Evolutionary conservation across 2,888 invertebrate genomes (phyloP).

Genomic region (Carpatolechia fugitivella): DNA sequence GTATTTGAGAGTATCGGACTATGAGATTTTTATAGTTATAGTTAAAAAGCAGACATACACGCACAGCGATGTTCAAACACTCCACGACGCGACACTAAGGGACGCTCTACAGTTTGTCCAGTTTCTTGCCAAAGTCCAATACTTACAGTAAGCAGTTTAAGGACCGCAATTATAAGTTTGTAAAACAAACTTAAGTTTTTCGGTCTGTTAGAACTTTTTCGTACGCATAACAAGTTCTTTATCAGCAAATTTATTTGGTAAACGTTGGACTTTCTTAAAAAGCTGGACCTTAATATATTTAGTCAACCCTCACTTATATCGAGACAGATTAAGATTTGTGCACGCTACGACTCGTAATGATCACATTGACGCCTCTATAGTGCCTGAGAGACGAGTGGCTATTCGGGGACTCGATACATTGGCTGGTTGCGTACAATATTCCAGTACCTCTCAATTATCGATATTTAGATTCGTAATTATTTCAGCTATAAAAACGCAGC

Average conservation of each 20-base stretch:
- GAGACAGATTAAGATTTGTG: conserved; percentile 69
- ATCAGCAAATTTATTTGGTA: neutral
- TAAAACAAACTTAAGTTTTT: too few relatives aligned
- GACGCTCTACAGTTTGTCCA: conserved; percentile 52
- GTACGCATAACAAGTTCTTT: too few relatives aligned
- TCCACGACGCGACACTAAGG: conserved; percentile 64
- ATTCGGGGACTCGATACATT: neutral
- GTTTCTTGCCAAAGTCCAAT: too few relatives aligned
- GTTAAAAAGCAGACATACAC: conserved; percentile 69
- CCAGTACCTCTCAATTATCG: too few relatives aligned
- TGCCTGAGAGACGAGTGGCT: neutral
- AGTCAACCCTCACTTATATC: conserved; percentile 53
- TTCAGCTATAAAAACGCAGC: too few relatives aligned
- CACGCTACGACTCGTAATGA: conserved; percentile 72
- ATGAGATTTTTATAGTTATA: conserved; percentile 54
- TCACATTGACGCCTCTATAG: conserved; percentile 69
- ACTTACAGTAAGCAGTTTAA: too few relatives aligned
- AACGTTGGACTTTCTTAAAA: neutral
- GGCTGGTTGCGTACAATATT: too few relatives aligned
- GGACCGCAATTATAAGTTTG: too few relatives aligned
- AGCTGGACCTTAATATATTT: conserved; percentile 21
- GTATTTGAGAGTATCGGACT: conserved; percentile 62
- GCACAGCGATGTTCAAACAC: conserved; percentile 67
- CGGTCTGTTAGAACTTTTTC: too few relatives aligned
- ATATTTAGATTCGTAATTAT: too few relatives aligned